These are phyloP conservation scores for Belonocnema kinseyi DNA, from an alignment of 1,140 invertebrate genomes.

Conservation along the genomic window DNA sequence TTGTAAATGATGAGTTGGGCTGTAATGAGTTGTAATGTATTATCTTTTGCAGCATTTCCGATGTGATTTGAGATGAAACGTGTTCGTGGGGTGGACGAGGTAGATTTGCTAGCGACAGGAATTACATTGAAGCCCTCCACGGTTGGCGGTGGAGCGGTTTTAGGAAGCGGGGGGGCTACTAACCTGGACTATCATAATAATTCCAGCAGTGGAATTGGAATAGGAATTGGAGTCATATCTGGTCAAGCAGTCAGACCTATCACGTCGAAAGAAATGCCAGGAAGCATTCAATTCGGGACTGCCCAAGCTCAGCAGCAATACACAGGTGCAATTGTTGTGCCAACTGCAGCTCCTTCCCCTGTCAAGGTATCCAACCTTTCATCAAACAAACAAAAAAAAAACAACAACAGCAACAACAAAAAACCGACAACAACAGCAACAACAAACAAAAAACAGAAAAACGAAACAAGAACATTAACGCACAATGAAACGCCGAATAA, in stretches of 20 bases:
- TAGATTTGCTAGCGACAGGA: slow-evolving; percentile 75
- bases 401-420: too few species aligned
- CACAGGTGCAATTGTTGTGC: slow-evolving; percentile 72
- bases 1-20: not conserved
- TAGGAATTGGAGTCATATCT: slow-evolving; percentile 66
- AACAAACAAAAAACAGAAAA: not conserved
- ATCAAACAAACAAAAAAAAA: too few species aligned
- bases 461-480: slow-evolving; percentile 10
- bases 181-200: slow-evolving; percentile 61
- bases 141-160: slow-evolving; percentile 60
- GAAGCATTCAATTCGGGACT: slow-evolving; percentile 72
- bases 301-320: slow-evolving; percentile 73
- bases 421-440: too few species aligned
- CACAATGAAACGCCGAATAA: too few species aligned
- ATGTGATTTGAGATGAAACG: slow-evolving; percentile 83
- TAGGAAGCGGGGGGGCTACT: slow-evolving; percentile 62
- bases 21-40: slow-evolving; percentile 31
- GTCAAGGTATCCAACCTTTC: slow-evolving; percentile 63
- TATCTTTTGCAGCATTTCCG: slow-evolving; percentile 71
- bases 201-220: slow-evolving; percentile 68
- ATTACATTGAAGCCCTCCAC: slow-evolving; percentile 69
- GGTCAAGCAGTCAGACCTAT: slow-evolving; percentile 71
- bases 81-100: slow-evolving; percentile 78
- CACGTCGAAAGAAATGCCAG: slow-evolving; percentile 73
- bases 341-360: slow-evolving; percentile 68